Percentiles rank a stretch among this genome's conserved stretches.
These are phyloP conservation scores for Norana najaformis DNA, from an alignment of 2,888 invertebrate species.

Conservation along the genomic window DNA sequence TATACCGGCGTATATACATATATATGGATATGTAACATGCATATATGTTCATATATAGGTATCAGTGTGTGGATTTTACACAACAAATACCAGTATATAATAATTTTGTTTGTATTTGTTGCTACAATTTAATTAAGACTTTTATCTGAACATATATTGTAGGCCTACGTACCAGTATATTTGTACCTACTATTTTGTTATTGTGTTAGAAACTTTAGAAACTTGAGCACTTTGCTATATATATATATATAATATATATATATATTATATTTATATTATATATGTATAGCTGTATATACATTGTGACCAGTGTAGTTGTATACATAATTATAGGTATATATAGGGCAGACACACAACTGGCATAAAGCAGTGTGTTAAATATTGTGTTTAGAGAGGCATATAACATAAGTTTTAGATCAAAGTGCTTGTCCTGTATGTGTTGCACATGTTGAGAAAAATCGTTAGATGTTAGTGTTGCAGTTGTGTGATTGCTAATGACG, in stretches of 20 bases:
- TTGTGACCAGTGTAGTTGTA: neutral
- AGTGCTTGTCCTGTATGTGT: neutral
- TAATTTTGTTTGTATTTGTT: neutral
- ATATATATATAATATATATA: neutral
- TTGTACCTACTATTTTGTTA: neutral
- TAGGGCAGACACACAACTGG: neutral
- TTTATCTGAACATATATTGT: neutral
- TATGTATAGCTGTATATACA: no score
- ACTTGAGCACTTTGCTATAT: neutral
- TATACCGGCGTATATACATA: neutral
- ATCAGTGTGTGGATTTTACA: neutral
- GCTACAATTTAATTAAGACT: neutral
- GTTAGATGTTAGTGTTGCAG: neutral
- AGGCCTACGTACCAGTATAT: no score
- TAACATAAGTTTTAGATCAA: neutral
- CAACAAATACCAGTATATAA: neutral
- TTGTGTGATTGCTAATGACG: no score
- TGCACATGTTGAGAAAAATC: neutral
- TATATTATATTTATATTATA: neutral
- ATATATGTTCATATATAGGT: neutral
- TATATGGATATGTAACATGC: neutral
- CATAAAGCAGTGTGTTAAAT: neutral
- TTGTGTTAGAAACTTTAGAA: constrained; percentile 13
- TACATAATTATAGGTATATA: neutral
- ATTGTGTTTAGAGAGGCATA: constrained; percentile 4